These are phyloP conservation scores for Netelia melanura DNA, from an alignment of 2,888 invertebrate genomes.

Conservation along the genomic window DNA sequence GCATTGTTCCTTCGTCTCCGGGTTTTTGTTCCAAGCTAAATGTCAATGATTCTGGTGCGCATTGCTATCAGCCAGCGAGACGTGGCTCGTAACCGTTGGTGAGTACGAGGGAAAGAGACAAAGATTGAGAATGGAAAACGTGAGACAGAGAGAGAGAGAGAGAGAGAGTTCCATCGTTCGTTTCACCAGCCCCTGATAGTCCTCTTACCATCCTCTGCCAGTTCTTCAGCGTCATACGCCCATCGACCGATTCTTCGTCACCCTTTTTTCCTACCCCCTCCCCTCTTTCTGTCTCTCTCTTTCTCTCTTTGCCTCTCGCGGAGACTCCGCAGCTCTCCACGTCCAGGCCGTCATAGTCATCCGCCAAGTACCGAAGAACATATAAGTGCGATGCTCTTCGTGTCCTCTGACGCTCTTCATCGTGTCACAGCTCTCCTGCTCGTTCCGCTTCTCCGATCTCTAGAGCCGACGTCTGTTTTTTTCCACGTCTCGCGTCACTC, in stretches of 20 bases:
- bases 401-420: slow-evolving; percentile 53
- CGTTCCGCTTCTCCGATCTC: slow-evolving; percentile 33
- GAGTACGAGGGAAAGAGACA: slow-evolving; percentile 65
- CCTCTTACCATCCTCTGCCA: slow-evolving; percentile 43
- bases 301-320: slow-evolving; percentile 41
- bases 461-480: slow-evolving; percentile 1
- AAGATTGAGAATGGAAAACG: slow-evolving; percentile 62
- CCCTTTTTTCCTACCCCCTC: slow-evolving; percentile 45
- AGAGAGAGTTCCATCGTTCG: slow-evolving; percentile 56
- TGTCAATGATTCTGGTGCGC: slow-evolving; percentile 81
- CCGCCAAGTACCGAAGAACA: slow-evolving; percentile 33
- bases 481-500: neutral
- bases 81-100: slow-evolving; percentile 45
- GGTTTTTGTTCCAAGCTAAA: slow-evolving; percentile 80
- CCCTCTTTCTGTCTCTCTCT: slow-evolving; percentile 42
- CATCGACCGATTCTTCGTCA: slow-evolving; percentile 54
- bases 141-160: slow-evolving; percentile 24
- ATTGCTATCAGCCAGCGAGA: slow-evolving; percentile 69
- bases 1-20: slow-evolving; percentile 81
- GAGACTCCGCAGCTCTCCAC: slow-evolving; percentile 57
- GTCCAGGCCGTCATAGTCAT: slow-evolving; percentile 67
- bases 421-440: slow-evolving; percentile 28
- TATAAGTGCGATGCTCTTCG: slow-evolving; percentile 50
- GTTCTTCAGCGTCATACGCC: slow-evolving; percentile 53
- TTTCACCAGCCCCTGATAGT: slow-evolving; percentile 48